Evolutionary conservation across 2,888 invertebrate species (phyloP), one percentile per base, ranked within the genome.

Genomic region (Linnaemya tessellans): DNA sequence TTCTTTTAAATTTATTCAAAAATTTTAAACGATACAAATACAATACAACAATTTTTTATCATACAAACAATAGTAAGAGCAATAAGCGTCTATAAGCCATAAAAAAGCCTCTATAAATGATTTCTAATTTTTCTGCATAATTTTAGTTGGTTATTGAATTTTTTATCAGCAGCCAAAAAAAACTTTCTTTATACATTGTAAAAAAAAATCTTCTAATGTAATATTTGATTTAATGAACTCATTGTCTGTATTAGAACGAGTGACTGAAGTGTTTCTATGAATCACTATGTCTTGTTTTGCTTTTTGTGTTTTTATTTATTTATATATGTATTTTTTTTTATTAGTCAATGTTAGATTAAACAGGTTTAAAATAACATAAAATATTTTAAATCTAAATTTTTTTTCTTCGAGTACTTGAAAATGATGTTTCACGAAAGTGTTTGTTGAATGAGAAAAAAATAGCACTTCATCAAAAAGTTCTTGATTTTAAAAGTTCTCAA

Each of bases 161-260:
- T 71, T 58, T 64, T 49, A 38, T 41, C 56, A 62, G 41, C 56
- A 58, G 1, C 25, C 11, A 11, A 46, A 22, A 71, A 46, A 15
- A 75, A 56, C 77, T 41, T 78, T 74, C 43, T 75, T 84, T 56
- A 46, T 73, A 73, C 62, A 80, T 46, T 30, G n/a, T 30, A 41
- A 58, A 49, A 49, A 54, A 62, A 49, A 71, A 43, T 38, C 15
- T 54, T 41, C 56, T 62, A 65, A 58, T 68, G 60, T 49, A 65
- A 11, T 64, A 71, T 25, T 67, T 73, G 25, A 56, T 70, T 56
- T 68, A 74, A 81, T 80, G 64, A 84, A 81, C 74, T 81, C 68
- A 81, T 80, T 68, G 56, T 20, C 8, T 22, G 65, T 51, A 46
- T 58, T 20, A 20, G 68, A 84, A 35, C 67, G 71, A 77, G 22